Evolutionary conservation across 2,888 invertebrate species (phyloP).

Genomic region (Dasypolia templi): DNA sequence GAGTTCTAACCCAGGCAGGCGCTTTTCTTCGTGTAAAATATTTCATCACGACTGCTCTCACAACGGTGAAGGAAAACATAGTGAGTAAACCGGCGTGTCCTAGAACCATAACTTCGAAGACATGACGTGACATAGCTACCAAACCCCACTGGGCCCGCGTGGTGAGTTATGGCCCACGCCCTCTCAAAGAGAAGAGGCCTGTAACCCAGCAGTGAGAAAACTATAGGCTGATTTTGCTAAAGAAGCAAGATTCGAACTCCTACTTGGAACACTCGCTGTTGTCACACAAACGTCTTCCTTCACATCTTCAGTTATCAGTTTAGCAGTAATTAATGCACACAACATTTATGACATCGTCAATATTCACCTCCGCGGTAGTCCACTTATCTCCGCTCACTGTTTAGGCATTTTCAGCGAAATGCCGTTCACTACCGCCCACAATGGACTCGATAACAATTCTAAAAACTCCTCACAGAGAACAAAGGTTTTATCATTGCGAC

Average conservation of each 20-base stretch:
- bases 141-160: too few relatives aligned
- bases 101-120: too few relatives aligned
- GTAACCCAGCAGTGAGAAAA: too few relatives aligned
- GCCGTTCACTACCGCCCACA: slow-evolving; percentile 82
- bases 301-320: slow-evolving; percentile 1
- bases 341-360: slow-evolving; percentile 67
- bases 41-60: too few relatives aligned
- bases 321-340: slow-evolving; percentile 4
- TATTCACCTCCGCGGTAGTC: slow-evolving; percentile 68
- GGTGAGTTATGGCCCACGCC: too few relatives aligned
- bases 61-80: too few relatives aligned
- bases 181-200: too few relatives aligned
- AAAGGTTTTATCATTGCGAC: slow-evolving; percentile 75
- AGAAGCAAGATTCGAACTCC: slow-evolving; percentile 13
- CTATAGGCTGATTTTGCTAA: too few relatives aligned
- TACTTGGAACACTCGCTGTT: background rate
- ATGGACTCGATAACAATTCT: slow-evolving; percentile 84
- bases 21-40: too few relatives aligned
- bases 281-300: background rate
- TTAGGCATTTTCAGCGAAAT: slow-evolving; percentile 77
- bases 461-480: slow-evolving; percentile 80
- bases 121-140: too few relatives aligned
- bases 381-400: slow-evolving; percentile 73
- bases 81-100: too few relatives aligned
- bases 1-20: too few relatives aligned